Conservation (phyloP, 2,113 vertebrate genomes). For the Planiliza haematocheilus region DNA sequence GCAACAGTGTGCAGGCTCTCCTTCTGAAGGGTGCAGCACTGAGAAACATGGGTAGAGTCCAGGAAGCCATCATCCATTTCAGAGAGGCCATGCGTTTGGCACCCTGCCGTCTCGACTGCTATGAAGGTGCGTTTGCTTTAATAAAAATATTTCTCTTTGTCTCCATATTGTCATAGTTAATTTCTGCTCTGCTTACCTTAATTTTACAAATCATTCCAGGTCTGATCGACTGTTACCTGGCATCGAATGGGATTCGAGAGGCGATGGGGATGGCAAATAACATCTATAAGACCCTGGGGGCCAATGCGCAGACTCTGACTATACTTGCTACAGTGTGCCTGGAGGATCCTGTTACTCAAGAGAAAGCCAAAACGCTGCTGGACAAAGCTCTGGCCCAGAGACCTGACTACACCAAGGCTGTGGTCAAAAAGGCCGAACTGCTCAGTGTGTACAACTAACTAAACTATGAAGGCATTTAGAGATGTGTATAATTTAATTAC, state of each 20-base stretch:
- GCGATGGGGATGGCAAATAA: constrained; percentile 99
- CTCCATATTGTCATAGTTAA: fast-evolving
- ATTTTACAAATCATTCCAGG: constrained; percentile 77
- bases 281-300: constrained; percentile 97
- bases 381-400: constrained; percentile 96
- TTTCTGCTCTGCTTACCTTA: neutral
- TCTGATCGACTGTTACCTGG: constrained; percentile 96
- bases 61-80: constrained; percentile 98
- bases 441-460: constrained; percentile 85
- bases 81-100: constrained; percentile 95
- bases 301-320: constrained; percentile 96
- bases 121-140: constrained; percentile 86
- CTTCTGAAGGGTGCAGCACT: constrained; percentile 96
- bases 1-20: constrained; percentile 96
- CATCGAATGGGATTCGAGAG: constrained; percentile 95
- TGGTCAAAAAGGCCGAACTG: constrained; percentile 97
- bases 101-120: constrained; percentile 95
- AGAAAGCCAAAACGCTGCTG: constrained; percentile 95
- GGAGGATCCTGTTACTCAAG: constrained; percentile 95
- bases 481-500: no score
- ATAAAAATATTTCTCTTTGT: neutral
- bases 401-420: constrained; percentile 97
- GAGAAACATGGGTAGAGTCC: constrained; percentile 95
- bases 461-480: no score
- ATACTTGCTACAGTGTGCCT: constrained; percentile 96